Base-by-base conservation (phyloP, 1,140 invertebrate species). In the Lepidurus packardi region DNA sequence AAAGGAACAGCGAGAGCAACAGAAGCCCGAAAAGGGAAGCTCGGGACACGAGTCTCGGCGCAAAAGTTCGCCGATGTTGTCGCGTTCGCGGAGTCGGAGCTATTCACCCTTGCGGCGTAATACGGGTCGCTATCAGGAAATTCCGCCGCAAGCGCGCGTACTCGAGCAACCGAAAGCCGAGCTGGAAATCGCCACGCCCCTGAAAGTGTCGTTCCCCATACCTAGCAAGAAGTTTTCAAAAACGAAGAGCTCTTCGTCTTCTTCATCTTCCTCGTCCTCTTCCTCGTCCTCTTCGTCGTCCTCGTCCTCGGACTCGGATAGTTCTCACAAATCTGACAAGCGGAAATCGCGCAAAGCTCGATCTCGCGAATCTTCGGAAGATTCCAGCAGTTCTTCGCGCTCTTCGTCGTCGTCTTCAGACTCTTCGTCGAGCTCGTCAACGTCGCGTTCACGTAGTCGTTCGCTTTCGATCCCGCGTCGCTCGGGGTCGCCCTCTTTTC, bases 401-500 rank as follows among this genome's bases (percentile, higher is more conserved):
- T 53, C 77, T 34, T 79, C 79, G 43, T 43, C 45, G 21, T 79
- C 79, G 45, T 79, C 78, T n/a, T 77, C 76, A n/a, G 44, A 43
- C 4, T 78, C 79, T 44, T 80, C 79, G 42, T 78, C 78, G 6
- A 44, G 25, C 3, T 73, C 73, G 2, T 74, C 78, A 0, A 75
- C 24, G 7, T 74, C 78, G 74, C 74, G 34, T 77, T 47, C 24
- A 0, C 75, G 91, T 81, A 92, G 91, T 65, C 88, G 92, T 77
- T 94, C 93, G 73, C 91, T 91, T 10, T 96, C 94, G 41, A 96
- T 96, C 85, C 93, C 94, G 41, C 87, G 94, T 74, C 89, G 94
- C 80, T 90, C 92, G 81, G 94, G 94, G 43, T 96, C 94, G 73
- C 95, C 95, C 1, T 95, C 93, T 84, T 96, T 96, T 85, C 86